Base-by-base conservation (phyloP, 2,797 vertebrate genomes). In the Pangasius krempfi region DNA sequence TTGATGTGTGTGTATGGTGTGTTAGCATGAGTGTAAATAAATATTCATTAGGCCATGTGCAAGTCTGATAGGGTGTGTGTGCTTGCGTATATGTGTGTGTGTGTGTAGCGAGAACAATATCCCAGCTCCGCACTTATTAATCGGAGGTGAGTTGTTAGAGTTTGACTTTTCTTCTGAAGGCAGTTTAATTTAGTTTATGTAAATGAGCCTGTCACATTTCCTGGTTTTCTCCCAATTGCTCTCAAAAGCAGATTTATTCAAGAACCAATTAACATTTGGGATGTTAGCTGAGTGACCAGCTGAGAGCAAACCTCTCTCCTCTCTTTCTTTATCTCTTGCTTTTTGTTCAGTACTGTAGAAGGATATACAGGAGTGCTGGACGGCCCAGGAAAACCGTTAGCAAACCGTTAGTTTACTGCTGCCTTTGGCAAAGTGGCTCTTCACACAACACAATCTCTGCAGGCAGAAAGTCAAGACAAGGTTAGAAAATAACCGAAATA, bases 121-220 rank as follows among this genome's bases (percentile, higher is more conserved):
- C 62, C 62, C 27, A 47, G 7, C 62, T 52, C 64, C 6, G 8
- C 83, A 50, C 64, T 40, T 47, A 50, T 84, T 84, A 84, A 54
- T 70, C 47, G 22, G 40, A 84, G 52, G 84, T 85, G 68, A 62
- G 84, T 54, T 56, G 33, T 13, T 40, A 85, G 20, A 12, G 4
- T 72, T 27, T 54, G 44, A 50, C 22, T 75, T 54, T 44, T 64
- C 20, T 72, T 5, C 66, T 73, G 84, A 54, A 44, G 68, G 33
- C 52, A 75, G 33, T 75, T 86, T 86, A 56, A 75, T 75, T 86
- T 60, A 9, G 52, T 86, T 86, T 86, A 86, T 86, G 84, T 7
- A 73, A 86, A 86, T 75, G 25, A 86, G 33, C 68, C 33, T 58
- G 68, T 73, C 68, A 72, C 64, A 84, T 72, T 33, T 56, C 58